Conservation (phyloP, 2,888 invertebrate species). For the Dolichomitus sp. region DNA sequence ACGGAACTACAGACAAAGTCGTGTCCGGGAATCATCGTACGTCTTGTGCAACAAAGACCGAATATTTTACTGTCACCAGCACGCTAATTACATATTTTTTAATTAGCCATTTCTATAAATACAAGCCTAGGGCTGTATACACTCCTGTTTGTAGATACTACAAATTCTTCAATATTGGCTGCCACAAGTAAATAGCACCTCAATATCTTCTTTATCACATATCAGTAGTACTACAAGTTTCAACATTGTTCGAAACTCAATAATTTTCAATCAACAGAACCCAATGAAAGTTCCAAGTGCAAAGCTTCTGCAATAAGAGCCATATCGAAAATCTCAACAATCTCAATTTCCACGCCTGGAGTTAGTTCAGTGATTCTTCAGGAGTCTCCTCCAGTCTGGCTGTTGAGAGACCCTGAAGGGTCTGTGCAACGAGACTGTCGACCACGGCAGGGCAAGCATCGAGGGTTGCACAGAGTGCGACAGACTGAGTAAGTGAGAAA, state of each 20-base stretch:
- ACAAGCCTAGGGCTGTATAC: too few relatives aligned
- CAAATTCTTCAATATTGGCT: background rate
- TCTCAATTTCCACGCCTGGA: background rate
- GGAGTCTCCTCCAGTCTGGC: slow-evolving; percentile 53
- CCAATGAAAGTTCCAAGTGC: background rate
- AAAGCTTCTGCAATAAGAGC: background rate
- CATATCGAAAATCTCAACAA: background rate
- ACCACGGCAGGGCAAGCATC: slow-evolving; percentile 20
- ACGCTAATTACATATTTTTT: background rate
- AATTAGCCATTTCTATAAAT: background rate
- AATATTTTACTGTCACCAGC: background rate
- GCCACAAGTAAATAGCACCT: background rate
- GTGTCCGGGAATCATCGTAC: slow-evolving; percentile 44
- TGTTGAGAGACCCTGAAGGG: slow-evolving; percentile 44
- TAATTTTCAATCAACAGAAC: background rate
- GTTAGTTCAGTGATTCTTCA: slow-evolving; percentile 8
- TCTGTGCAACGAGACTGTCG: slow-evolving; percentile 53
- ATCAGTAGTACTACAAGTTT: background rate
- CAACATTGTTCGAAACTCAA: background rate
- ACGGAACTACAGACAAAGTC: slow-evolving; percentile 72
- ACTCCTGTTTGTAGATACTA: too few relatives aligned
- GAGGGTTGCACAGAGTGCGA: slow-evolving; percentile 24
- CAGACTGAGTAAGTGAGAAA: slow-evolving; percentile 18
- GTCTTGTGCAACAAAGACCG: slow-evolving; percentile 17
- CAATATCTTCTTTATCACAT: background rate